Base-by-base conservation (phyloP, 2,888 invertebrate species). In the Glaucopsyche alexis region DNA sequence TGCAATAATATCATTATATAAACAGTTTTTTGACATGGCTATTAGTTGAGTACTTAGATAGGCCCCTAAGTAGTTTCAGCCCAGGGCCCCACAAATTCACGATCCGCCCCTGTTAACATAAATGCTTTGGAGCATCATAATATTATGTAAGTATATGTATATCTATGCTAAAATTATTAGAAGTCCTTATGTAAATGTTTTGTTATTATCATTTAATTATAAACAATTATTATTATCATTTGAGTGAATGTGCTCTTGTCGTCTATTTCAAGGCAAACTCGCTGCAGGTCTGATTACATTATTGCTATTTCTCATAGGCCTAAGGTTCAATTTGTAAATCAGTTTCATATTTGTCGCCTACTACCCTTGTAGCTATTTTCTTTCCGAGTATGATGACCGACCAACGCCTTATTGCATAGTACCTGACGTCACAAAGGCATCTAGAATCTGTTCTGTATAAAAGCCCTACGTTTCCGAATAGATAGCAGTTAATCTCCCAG, bases 171-270 rank as follows among this genome's bases (percentile, higher is more conserved):
- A n/a, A n/a, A n/a, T n/a, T n/a, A n/a, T 29, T 13, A 42, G n/a
- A 66, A 66, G 42, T 42, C 65, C 42, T 8, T 16, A 66, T 42
- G n/a, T n/a, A 40, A 42, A 66, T n/a, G 45, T 14, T 47, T 14
- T 71, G 29, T 64, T 13, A 71, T 47, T 14, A 60, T 64, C n/a
- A 60, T n/a, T 29, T 47, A 14, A 65, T 47, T 29, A 65, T 47
- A 71, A 60, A 60, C 40, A 55, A 64, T 64, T 66, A 72, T 64
- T 66, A 72, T 76, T 76, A 76, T 77, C 76, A 75, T 69, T 78
- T 75, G 85, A 84, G 83, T 81, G 83, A 84, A 83, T 75, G 83
- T 79, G 77, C 88, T 89, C 88, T 89, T 90, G 90, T 89, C 87
- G 84, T 81, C 77, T 78, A 81, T 80, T 84, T 84, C 91, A 91